Percentiles rank a stretch among this genome's conserved stretches.
phyloP scores from a whole-genome alignment of 2,113 vertebrate species.

The Calypte anna region DNA sequence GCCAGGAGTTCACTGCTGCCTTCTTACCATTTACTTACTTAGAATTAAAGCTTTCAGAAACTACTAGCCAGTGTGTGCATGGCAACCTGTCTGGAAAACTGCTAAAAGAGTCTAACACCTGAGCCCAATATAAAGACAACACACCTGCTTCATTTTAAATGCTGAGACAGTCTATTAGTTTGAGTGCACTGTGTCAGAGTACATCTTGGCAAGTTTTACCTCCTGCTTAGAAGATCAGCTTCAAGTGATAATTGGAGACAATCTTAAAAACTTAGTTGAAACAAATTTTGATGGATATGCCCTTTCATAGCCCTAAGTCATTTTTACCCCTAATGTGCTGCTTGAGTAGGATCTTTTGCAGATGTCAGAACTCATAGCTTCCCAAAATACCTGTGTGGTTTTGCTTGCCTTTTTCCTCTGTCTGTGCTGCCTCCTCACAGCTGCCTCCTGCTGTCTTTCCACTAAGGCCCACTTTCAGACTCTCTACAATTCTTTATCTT shows the following conservation, averaged over 20 bases:
- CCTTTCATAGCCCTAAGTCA: not conserved
- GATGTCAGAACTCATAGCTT: not conserved
- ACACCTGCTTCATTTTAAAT: not conserved
- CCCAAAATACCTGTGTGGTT: not conserved
- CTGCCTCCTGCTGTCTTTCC: not conserved
- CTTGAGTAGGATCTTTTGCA: not conserved
- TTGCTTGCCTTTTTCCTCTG: not conserved
- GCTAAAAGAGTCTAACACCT: not conserved
- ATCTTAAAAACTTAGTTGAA: not conserved
- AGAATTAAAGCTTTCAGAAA: not conserved
- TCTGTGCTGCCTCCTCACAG: not conserved
- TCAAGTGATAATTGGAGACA: not conserved
- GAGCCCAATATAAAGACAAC: not conserved
- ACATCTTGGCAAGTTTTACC: not conserved
- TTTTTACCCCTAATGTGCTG: not conserved
- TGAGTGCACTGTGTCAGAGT: not conserved
- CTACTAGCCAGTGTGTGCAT: rapidly evolving
- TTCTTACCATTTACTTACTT: not conserved
- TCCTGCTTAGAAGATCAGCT: not conserved
- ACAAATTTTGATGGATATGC: not conserved
- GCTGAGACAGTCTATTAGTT: not conserved
- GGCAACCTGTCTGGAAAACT: not conserved
- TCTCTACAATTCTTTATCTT: not conserved
- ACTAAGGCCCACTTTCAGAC: not conserved
- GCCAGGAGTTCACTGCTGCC: not conserved